phyloP scores from a whole-genome alignment of 2,113 vertebrate species.

The Nyctereutes procyonoides region DNA sequence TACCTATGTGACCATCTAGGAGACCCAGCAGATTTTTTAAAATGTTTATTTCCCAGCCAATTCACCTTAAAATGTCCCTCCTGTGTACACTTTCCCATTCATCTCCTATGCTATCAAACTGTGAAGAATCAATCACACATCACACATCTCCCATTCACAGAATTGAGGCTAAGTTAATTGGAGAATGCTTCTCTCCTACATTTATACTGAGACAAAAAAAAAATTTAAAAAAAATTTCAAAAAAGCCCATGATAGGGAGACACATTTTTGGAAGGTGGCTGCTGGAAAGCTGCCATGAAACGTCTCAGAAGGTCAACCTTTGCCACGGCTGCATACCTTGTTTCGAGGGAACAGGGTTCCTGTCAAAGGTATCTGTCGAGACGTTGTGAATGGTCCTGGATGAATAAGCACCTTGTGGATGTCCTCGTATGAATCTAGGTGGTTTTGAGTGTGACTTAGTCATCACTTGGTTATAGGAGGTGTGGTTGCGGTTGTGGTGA shows the following conservation, averaged over 20 bases:
- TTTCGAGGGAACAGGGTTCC: neutral
- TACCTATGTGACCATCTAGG: fast-evolving
- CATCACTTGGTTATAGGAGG: neutral
- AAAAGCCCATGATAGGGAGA: fast-evolving
- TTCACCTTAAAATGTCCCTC: neutral
- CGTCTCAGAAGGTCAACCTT: fast-evolving
- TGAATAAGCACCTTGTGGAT: fast-evolving
- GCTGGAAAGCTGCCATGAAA: fast-evolving
- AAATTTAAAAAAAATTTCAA: too few relatives aligned
- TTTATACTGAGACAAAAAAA: fast-evolving
- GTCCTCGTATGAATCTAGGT: neutral
- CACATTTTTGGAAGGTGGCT: neutral
- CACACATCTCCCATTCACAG: neutral
- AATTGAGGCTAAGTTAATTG: neutral
- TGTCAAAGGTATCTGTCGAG: fast-evolving
- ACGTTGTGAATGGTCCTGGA: fast-evolving
- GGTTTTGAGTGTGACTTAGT: neutral
- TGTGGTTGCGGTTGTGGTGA: neutral
- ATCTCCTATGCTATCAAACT: neutral
- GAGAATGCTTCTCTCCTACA: neutral
- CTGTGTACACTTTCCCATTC: fast-evolving
- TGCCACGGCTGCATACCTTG: fast-evolving
- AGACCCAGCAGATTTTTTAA: neutral
- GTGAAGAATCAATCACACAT: neutral
- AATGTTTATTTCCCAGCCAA: too few relatives aligned